Conservation (phyloP, 2,888 invertebrate genomes). For the Agrotis exclamationis region DNA sequence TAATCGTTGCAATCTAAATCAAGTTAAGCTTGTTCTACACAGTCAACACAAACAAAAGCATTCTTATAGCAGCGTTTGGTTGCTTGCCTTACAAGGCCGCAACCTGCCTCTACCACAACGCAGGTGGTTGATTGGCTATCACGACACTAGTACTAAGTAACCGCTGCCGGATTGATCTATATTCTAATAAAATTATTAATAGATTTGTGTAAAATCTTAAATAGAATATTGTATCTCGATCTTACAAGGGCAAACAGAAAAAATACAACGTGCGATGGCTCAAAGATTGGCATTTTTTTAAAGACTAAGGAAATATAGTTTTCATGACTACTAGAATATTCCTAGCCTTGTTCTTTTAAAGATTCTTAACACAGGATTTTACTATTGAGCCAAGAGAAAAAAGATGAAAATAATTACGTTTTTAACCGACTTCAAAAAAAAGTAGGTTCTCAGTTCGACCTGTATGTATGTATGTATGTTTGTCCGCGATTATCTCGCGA, state of each 20-base stretch:
- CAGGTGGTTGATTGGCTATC: slow-evolving; percentile 52
- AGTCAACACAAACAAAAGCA: slow-evolving; percentile 49
- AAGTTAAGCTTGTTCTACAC: slow-evolving; percentile 33
- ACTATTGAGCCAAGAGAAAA: background rate
- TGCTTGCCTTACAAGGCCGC: slow-evolving; percentile 53
- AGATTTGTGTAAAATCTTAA: background rate
- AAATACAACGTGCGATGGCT: background rate
- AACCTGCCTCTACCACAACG: slow-evolving; percentile 29
- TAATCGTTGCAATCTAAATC: slow-evolving; percentile 34
- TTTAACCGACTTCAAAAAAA: too few species aligned
- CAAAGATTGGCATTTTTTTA: background rate
- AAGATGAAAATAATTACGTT: too few species aligned
- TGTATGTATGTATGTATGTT: too few species aligned
- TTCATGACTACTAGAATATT: background rate
- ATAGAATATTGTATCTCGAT: background rate
- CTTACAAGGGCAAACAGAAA: too few species aligned
- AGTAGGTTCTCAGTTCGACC: too few species aligned
- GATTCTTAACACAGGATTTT: background rate
- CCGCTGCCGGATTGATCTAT: slow-evolving; percentile 4
- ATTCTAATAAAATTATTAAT: slow-evolving; percentile 24
- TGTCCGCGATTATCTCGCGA: too few species aligned
- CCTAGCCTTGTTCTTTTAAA: too few species aligned
- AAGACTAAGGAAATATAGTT: background rate
- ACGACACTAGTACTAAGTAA: slow-evolving; percentile 41
- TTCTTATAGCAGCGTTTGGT: slow-evolving; percentile 31